These are phyloP conservation scores for Tanypteryx hageni DNA, from an alignment of 2,888 invertebrate species.

Conservation along the genomic window DNA sequence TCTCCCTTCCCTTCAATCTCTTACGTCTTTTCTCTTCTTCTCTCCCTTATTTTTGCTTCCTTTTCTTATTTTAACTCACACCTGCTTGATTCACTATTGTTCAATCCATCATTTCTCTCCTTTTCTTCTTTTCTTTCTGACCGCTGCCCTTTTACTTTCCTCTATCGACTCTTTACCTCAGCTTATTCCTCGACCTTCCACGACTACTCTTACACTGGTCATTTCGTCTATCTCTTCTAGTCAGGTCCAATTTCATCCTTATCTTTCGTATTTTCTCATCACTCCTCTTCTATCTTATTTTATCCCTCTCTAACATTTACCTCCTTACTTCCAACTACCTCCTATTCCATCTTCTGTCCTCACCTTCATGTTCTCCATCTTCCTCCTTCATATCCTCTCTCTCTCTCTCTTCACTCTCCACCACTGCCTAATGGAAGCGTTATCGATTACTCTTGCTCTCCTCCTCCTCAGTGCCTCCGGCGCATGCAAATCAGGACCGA, in stretches of 20 bases:
- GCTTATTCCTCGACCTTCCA: neutral
- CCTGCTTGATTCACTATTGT: neutral
- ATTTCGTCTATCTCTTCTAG: too few species aligned
- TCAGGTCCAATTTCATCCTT: neutral
- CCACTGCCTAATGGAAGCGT: slow-evolving; percentile 56
- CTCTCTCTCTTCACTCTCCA: slow-evolving; percentile 31
- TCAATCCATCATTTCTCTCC: neutral
- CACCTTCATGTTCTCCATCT: neutral
- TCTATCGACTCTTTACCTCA: neutral
- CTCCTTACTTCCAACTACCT: neutral
- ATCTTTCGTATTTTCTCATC: neutral
- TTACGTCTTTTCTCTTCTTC: neutral
- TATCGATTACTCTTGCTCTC: slow-evolving; percentile 49
- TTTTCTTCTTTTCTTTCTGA: neutral
- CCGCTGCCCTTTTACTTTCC: neutral
- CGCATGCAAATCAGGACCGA: slow-evolving; percentile 58
- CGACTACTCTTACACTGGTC: neutral
- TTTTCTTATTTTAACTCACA: too few species aligned
- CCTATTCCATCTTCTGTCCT: neutral
- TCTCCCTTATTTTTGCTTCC: too few species aligned
- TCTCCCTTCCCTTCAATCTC: neutral
- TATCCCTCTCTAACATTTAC: neutral
- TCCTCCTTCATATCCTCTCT: neutral
- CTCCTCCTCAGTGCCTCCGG: slow-evolving; percentile 21
- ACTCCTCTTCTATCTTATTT: neutral